These are phyloP conservation scores for Pituophis catenifer DNA, from an alignment of 2,113 vertebrate genomes.

Conservation along the genomic window DNA sequence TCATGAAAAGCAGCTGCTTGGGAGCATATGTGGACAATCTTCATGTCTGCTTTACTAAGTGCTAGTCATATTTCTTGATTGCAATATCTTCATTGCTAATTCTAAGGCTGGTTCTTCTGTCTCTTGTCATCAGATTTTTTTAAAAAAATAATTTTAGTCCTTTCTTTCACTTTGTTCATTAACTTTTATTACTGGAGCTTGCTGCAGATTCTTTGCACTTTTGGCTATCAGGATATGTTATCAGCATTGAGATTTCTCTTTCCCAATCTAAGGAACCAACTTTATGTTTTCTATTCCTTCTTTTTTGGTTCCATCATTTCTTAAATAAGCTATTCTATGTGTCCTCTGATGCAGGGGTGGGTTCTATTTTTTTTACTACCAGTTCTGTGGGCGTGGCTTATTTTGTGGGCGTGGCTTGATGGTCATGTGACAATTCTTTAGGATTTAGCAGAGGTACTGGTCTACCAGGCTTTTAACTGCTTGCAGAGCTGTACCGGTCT, in stretches of 20 bases:
- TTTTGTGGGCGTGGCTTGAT: no score
- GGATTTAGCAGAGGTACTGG: no score
- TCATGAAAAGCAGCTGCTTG: background rate
- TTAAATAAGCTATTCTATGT: background rate
- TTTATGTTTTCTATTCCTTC: background rate
- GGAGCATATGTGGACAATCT: background rate
- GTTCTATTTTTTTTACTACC: no score
- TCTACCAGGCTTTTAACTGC: no score
- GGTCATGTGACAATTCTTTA: no score
- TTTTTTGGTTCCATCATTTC: slow-evolving; percentile 22
- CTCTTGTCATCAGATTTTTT: background rate
- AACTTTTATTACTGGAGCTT: background rate
- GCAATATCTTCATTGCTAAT: background rate
- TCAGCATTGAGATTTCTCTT: background rate
- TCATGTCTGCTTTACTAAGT: background rate
- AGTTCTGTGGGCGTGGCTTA: no score
- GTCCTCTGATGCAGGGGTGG: background rate
- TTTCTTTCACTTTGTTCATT: background rate
- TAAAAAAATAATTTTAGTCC: background rate
- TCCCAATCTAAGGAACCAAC: background rate
- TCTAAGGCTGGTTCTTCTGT: background rate
- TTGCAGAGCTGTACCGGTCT: no score
- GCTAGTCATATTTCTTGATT: background rate
- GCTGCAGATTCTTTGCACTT: background rate
- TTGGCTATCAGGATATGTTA: background rate